These are phyloP conservation scores for Zeuzera pyrina DNA, from an alignment of 2,888 invertebrate species.

Conservation along the genomic window DNA sequence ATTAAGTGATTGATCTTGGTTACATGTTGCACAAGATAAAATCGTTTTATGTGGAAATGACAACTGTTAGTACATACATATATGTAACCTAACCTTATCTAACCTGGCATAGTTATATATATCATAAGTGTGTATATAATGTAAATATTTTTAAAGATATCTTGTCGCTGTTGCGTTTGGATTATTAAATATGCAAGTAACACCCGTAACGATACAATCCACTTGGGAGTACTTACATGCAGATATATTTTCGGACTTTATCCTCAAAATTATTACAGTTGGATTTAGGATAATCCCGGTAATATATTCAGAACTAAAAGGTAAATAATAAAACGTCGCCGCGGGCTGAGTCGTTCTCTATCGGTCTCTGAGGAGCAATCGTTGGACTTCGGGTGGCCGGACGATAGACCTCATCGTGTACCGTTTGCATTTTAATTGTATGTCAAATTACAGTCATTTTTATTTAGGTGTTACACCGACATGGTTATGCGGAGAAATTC, in stretches of 20 bases:
- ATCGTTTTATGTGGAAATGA: too few species aligned
- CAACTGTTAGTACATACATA: too few species aligned
- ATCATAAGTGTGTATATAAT: too few species aligned
- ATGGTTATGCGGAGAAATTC: not conserved
- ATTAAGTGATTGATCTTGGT: too few species aligned
- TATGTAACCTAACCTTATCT: too few species aligned
- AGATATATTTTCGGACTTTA: slow-evolving; percentile 49
- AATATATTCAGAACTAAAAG: slow-evolving; percentile 70
- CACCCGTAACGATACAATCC: slow-evolving; percentile 15
- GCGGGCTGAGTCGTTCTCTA: slow-evolving; percentile 20
- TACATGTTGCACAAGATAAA: too few species aligned
- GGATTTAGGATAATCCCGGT: slow-evolving; percentile 46
- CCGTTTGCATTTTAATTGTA: not conserved
- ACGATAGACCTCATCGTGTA: not conserved
- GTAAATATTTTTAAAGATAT: too few species aligned
- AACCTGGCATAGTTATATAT: too few species aligned
- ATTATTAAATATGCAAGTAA: too few species aligned
- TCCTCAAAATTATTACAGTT: slow-evolving; percentile 48
- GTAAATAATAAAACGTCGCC: slow-evolving; percentile 26
- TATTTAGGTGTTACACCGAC: not conserved
- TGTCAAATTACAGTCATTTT: not conserved
- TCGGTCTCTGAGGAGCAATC: slow-evolving; percentile 47
- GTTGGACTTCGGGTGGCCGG: slow-evolving; percentile 47
- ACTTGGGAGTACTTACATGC: slow-evolving; percentile 36
- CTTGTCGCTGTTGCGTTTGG: too few species aligned